phyloP scores from a whole-genome alignment of 2,888 invertebrate genomes.

The Vannuccia rotundouncinata region DNA sequence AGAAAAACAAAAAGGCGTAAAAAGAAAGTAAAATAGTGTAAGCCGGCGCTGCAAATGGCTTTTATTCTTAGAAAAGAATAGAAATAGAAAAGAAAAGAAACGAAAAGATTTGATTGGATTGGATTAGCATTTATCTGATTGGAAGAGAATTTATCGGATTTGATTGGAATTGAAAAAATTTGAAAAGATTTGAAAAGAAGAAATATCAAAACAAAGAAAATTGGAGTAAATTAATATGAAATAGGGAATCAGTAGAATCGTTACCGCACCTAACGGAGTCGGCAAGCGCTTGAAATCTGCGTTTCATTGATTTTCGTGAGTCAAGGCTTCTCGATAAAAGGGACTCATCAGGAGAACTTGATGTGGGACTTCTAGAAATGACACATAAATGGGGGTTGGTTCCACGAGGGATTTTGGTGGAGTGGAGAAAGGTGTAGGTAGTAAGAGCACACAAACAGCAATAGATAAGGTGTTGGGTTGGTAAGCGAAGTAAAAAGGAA shows the following conservation, averaged over 20 bases:
- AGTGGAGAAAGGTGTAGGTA: neutral
- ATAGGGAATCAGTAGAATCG: neutral
- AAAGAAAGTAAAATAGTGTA: neutral
- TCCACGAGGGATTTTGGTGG: neutral
- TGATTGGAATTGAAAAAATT: neutral
- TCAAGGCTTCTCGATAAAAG: neutral
- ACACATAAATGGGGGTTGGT: neutral
- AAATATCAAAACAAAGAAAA: constrained; percentile 8
- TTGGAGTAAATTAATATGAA: neutral
- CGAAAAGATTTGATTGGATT: neutral
- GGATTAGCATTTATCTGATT: neutral
- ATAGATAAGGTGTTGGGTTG: too few species aligned
- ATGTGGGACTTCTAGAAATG: neutral
- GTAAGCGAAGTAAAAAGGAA: too few species aligned
- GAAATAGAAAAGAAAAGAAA: neutral
- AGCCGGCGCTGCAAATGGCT: neutral
- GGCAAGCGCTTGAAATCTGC: constrained; percentile 28
- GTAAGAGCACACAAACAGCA: too few species aligned
- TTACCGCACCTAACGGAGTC: constrained; percentile 4
- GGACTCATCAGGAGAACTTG: neutral
- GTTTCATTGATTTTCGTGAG: constrained; percentile 28
- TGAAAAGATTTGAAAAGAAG: neutral
- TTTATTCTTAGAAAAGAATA: neutral
- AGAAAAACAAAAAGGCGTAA: neutral
- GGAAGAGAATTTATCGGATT: neutral